A percentile compares a stretch with the other conserved stretches of the same genome.
These are phyloP conservation scores for Bruchidius siliquastri DNA, from an alignment of 2,888 invertebrate species.

Conservation along the genomic window DNA sequence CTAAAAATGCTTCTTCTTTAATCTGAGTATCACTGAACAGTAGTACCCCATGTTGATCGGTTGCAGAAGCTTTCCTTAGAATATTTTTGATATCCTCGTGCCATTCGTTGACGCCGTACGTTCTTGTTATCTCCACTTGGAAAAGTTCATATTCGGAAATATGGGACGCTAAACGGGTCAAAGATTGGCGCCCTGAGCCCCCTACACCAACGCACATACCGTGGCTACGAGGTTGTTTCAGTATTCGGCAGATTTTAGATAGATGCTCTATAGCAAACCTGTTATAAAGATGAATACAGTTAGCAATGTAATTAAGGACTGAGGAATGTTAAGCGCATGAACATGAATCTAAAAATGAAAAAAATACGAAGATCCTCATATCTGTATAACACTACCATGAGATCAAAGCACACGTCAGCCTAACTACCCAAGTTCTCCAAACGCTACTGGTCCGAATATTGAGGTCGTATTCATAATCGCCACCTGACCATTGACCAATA, in stretches of 20 bases:
- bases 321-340: too few species aligned
- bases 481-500: too few species aligned
- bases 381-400: too few species aligned
- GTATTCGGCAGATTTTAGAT: conserved; percentile 82
- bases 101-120: conserved; percentile 82
- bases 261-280: conserved; percentile 94
- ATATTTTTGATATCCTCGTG: conserved; percentile 83
- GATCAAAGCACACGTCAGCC: too few species aligned
- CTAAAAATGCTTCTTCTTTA: conserved; percentile 88
- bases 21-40: conserved; percentile 90
- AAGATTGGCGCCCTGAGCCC: conserved; percentile 88
- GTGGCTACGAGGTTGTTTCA: conserved; percentile 89
- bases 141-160: conserved; percentile 91
- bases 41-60: conserved; percentile 84
- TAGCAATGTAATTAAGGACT: too few species aligned
- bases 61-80: conserved; percentile 72
- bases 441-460: too few species aligned
- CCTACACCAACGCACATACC: conserved; percentile 78
- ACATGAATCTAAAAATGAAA: too few species aligned
- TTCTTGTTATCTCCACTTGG: conserved; percentile 86
- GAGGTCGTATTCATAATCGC: too few species aligned
- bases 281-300: conserved; percentile 24
- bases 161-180: conserved; percentile 85
- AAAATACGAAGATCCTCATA: too few species aligned
- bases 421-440: too few species aligned